phyloP scores from a whole-genome alignment of 2,113 vertebrate species.

The Coregonus clupeaformis region DNA sequence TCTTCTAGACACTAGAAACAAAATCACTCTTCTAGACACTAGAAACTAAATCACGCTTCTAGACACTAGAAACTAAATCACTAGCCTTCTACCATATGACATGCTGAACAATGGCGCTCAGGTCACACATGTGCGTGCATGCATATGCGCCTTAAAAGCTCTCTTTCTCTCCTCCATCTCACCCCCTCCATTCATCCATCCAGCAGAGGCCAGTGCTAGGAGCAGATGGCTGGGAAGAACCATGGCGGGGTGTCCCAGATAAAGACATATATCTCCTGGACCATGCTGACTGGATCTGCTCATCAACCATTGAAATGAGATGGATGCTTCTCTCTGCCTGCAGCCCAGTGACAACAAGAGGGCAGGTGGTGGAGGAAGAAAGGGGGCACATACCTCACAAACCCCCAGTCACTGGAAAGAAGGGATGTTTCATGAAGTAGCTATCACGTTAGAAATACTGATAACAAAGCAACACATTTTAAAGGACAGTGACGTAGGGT shows the following conservation, averaged over 20 bases:
- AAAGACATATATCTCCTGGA: conserved; percentile 61
- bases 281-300: conserved; percentile 43
- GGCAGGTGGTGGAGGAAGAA: conserved; percentile 55
- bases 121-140: not conserved
- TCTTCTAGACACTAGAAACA: too few relatives aligned
- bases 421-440: not conserved
- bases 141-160: not conserved
- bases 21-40: too few relatives aligned
- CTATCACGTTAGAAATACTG: not conserved
- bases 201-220: conserved; percentile 11
- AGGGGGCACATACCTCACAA: conserved; percentile 32
- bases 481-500: too few relatives aligned
- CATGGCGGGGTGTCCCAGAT: conserved; percentile 61
- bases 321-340: conserved; percentile 51
- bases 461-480: not conserved
- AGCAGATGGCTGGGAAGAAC: conserved; percentile 62
- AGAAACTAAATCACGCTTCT: too few relatives aligned
- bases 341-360: conserved; percentile 42
- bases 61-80: too few relatives aligned
- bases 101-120: not conserved
- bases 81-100: too few relatives aligned
- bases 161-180: not conserved
- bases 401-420: conserved; percentile 18
- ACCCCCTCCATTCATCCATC: conserved; percentile 13
- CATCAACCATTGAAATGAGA: conserved; percentile 54